Percentiles rank a stretch among this genome's conserved stretches.
Evolutionary conservation across 2,888 invertebrate species (phyloP).

Genomic region (Tenthredo scrophulariae): DNA sequence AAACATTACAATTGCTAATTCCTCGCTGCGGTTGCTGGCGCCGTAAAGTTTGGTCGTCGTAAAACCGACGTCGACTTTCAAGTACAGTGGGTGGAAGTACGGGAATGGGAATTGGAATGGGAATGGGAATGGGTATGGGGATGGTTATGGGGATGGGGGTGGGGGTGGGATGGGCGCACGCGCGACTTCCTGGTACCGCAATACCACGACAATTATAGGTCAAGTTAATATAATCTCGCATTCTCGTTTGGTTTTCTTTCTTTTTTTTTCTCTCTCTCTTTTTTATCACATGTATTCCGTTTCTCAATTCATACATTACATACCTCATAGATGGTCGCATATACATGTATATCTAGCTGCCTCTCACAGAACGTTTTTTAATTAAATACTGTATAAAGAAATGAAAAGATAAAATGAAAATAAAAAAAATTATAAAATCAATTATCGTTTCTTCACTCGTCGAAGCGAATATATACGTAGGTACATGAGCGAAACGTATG

Average conservation of each 20-base stretch:
- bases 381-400: too few species aligned
- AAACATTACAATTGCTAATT: constrained; percentile 77
- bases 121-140: background rate
- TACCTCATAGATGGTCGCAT: too few species aligned
- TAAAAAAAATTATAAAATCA: too few species aligned
- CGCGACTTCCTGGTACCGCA: constrained; percentile 64
- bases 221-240: constrained; percentile 71
- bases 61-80: constrained; percentile 72
- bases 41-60: constrained; percentile 74
- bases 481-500: too few species aligned
- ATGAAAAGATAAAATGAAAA: too few species aligned
- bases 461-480: too few species aligned
- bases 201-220: constrained; percentile 66
- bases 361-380: too few species aligned
- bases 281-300: background rate
- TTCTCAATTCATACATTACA: background rate
- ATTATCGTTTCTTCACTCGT: too few species aligned
- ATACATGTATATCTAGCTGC: background rate
- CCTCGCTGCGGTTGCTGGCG: constrained; percentile 70
- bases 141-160: background rate
- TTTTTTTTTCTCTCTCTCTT: background rate
- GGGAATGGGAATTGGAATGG: background rate
- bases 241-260: background rate
- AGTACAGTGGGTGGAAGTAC: constrained; percentile 27
- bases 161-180: constrained; percentile 15